These are phyloP conservation scores for Therioaphis trifolii DNA, from an alignment of 2,888 invertebrate species.

Conservation along the genomic window DNA sequence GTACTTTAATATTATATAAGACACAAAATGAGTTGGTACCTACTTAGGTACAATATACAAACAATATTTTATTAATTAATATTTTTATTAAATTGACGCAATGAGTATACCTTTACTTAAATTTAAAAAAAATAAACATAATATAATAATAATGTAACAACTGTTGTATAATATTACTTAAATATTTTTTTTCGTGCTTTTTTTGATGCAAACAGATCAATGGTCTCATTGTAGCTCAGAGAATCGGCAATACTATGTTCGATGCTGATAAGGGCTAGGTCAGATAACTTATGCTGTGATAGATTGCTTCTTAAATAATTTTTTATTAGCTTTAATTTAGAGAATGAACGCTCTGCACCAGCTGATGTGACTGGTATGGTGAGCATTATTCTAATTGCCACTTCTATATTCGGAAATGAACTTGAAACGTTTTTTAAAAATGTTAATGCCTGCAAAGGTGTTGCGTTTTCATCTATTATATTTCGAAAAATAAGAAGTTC, in stretches of 20 bases:
- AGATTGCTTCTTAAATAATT: background rate
- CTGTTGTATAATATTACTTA: too few species aligned
- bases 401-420: background rate
- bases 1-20: background rate
- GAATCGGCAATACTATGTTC: slow-evolving; percentile 6
- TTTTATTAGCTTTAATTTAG: background rate
- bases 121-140: too few species aligned
- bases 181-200: slow-evolving; percentile 14
- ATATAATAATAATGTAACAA: too few species aligned
- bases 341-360: background rate
- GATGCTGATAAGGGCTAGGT: slow-evolving; percentile 13
- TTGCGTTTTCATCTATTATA: background rate
- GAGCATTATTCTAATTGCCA: slow-evolving; percentile 18
- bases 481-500: slow-evolving; percentile 14
- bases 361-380: slow-evolving; percentile 20
- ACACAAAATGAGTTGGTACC: slow-evolving; percentile 6
- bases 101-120: too few species aligned
- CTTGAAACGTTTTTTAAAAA: slow-evolving; percentile 6
- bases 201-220: slow-evolving; percentile 4
- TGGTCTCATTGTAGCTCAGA: too few species aligned
- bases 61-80: too few species aligned
- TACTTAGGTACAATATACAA: slow-evolving; percentile 1
- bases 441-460: background rate
- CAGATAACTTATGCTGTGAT: background rate
- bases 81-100: slow-evolving; percentile 5